Base-by-base conservation (phyloP, 2,888 invertebrate species). In the Athalia circularis region DNA sequence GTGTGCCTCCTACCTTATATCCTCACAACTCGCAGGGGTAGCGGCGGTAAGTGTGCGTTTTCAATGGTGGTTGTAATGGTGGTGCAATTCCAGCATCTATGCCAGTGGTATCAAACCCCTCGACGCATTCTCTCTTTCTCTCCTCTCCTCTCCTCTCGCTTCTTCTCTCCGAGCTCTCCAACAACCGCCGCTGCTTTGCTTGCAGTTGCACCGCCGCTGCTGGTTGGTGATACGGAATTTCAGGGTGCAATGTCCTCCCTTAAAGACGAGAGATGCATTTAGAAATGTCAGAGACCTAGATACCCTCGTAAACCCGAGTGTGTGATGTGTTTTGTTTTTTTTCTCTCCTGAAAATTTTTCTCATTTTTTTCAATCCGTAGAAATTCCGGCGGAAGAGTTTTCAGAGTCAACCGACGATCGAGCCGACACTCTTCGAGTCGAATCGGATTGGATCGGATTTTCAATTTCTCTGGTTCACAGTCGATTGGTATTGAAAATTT, bases 41-140 rank as follows among this genome's bases (percentile, higher is more conserved):
- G 11, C 62, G 13, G 62, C 11, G 8, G 62, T 7, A 62, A 15
- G 29, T 29, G 29, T 29, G 29, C 29, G 29, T 29, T 29, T 29
- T 29, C 29, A 29, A 29, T 29, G 11, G 65, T 9, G 65, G 9
- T 29, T 9, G 65, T 29, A 9, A 65, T 47, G 43, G 7, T 13
- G 43, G 65, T 43, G 47, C 45, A 65, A 54, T 54, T 11, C 54
- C 54, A 8, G 54, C n/a, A 54, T n/a, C 54, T 54, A 54, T 90
- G 90, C 89, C 90, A 90, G 89, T 90, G 89, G 90, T 89, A 87
- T 85, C 87, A 88, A 88, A 85, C 87, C 87, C 88, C 86, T 85
- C 86, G 82, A 83, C 82, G 45, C 68, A 1, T 29, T 29, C 29
- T 29, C 29, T 29, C 29, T 29, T 29, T 29, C 29, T 29, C 29